These are phyloP conservation scores for Brachionus manjavacas DNA, from an alignment of 1,140 invertebrate genomes.

Conservation along the genomic window DNA sequence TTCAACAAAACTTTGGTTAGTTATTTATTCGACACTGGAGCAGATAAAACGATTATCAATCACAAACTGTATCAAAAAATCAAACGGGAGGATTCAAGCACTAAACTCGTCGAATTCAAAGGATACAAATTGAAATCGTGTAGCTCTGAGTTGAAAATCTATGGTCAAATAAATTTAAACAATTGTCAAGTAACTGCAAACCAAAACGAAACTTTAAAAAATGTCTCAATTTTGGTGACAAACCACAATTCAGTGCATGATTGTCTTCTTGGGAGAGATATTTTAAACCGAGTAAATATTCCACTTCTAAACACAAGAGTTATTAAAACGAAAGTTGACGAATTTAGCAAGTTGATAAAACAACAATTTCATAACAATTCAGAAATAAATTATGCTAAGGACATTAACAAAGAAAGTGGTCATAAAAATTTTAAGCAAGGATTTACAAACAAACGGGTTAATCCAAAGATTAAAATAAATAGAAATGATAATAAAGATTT, in stretches of 20 bases:
- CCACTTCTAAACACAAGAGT: not conserved
- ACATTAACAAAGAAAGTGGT: not conserved
- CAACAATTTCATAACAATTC: not conserved
- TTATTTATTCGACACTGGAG: slow-evolving; percentile 1
- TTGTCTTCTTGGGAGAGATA: not conserved
- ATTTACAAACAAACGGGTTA: not conserved
- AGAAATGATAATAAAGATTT: not conserved
- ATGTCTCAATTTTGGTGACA: slow-evolving; percentile 8
- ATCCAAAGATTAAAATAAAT: not conserved
- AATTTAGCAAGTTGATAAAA: slow-evolving; percentile 11
- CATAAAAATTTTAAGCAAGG: not conserved
- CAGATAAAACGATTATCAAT: slow-evolving; percentile 17
- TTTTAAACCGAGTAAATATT: not conserved
- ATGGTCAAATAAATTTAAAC: slow-evolving; percentile 27
- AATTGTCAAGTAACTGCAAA: slow-evolving; percentile 10
- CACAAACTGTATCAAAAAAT: slow-evolving; percentile 14
- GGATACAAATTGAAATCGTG: slow-evolving; percentile 5
- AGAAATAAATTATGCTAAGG: not conserved
- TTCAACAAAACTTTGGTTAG: not conserved
- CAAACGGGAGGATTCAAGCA: not conserved
- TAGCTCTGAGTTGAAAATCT: slow-evolving; percentile 9
- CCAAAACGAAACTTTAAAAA: slow-evolving; percentile 7
- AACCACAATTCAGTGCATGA: not conserved
- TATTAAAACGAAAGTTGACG: not conserved
- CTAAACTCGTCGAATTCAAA: slow-evolving; percentile 2